A percentile compares a stretch with the other conserved stretches of the same genome.
Conservation (phyloP, 2,113 vertebrate species). For the Oreochromis aureus region DNA sequence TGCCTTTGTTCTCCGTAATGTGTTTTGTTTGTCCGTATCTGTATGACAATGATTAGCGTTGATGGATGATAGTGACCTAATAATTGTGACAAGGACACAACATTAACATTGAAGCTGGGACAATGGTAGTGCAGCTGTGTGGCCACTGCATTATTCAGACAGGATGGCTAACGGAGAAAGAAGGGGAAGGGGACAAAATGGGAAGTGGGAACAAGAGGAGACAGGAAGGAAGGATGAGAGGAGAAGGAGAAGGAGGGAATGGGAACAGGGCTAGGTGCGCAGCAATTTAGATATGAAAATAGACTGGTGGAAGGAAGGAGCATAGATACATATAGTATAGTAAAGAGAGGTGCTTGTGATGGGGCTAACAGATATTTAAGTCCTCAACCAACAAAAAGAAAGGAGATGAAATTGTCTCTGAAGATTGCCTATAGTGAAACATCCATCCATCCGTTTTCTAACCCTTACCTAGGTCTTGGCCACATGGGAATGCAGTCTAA, state of each 20-base stretch:
- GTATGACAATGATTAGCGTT: constrained; percentile 61
- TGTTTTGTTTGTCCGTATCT: constrained; percentile 37
- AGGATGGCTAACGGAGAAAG: constrained; percentile 26
- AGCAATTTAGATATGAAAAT: constrained; percentile 14
- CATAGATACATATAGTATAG: background rate
- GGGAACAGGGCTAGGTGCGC: background rate
- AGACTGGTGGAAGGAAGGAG: background rate
- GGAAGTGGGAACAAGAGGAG: constrained; percentile 8
- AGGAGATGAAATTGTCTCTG: background rate
- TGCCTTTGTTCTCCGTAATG: constrained; percentile 38
- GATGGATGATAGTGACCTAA: constrained; percentile 59
- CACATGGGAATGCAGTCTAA: background rate
- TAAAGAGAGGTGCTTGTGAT: background rate
- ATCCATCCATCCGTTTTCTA: background rate
- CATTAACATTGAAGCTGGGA: constrained; percentile 59
- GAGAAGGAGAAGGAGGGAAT: background rate
- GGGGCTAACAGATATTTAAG: background rate
- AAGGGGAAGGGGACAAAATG: constrained; percentile 5
- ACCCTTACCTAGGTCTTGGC: background rate
- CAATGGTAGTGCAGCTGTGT: constrained; percentile 45
- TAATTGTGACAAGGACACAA: constrained; percentile 64
- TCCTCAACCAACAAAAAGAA: background rate
- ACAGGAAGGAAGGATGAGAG: constrained; percentile 32
- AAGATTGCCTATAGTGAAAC: background rate
- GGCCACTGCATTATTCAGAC: constrained; percentile 57